Conservation (phyloP, 2,797 vertebrate genomes). For the Pseudochromis fuscus region DNA sequence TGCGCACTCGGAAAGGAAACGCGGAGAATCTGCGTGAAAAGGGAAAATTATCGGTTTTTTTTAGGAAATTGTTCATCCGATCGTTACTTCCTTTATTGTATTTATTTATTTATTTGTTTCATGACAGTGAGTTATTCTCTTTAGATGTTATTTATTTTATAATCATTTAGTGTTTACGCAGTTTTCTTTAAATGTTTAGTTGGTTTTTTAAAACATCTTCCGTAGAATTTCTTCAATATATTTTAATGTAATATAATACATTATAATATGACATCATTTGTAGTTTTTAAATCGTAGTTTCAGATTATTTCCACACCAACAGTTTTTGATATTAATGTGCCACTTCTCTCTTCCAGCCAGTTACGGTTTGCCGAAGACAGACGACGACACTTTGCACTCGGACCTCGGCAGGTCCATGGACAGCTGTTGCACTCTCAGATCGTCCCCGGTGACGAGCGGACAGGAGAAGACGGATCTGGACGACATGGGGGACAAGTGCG, state of each 20-base stretch:
- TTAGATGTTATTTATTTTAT: background rate
- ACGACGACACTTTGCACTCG: conserved; percentile 88
- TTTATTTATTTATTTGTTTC: background rate
- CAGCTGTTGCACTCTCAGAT: conserved; percentile 88
- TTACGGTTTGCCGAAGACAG: conserved; percentile 90
- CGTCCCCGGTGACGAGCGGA: conserved; percentile 87
- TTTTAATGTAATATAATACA: conserved; percentile 11
- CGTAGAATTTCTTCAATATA: background rate
- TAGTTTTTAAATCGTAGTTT: background rate
- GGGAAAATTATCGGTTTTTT: no score
- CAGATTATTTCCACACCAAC: background rate
- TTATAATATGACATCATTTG: background rate
- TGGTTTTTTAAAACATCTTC: background rate
- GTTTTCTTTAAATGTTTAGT: no score
- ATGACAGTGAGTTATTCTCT: background rate
- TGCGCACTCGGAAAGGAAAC: background rate
- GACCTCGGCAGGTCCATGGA: conserved; percentile 91
- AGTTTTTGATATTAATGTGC: background rate
- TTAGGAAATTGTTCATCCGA: background rate
- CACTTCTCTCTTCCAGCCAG: conserved; percentile 75
- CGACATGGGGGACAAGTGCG: conserved; percentile 91
- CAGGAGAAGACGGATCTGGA: conserved; percentile 90
- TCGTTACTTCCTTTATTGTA: background rate
- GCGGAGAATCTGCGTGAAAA: no score
- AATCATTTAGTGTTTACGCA: no score